Base-by-base conservation (phyloP, 1,140 invertebrate genomes). In the Zelostemma sp. region DNA sequence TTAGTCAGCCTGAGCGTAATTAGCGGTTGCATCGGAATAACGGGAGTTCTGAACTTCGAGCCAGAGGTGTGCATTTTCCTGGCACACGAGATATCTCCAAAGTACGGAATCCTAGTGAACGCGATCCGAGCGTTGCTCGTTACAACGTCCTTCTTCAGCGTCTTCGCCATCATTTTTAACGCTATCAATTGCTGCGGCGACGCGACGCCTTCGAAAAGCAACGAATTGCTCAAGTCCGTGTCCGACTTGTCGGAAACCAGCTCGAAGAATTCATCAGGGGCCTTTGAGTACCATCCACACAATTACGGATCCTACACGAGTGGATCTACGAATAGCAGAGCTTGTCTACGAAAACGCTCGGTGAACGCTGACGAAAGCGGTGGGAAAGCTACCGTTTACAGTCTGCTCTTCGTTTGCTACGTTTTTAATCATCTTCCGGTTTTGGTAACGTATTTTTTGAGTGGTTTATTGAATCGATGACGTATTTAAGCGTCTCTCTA, bases 61-160 rank as follows among this genome's bases (percentile, higher is more conserved):
- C 79, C 80, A 1, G 73, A 82, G 1, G 75, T 82, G 6, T 88
- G 87, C 61, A 80, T 79, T 8, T 83, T 87, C 54, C 66, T 88
- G 21, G 84, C 87, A 0, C 76, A 85, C 8, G 81, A 83, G n/a
- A 79, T 88, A 58, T 87, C 87, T 14, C 40, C 72, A 1, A 82
- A 84, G 46, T 88, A 88, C 41, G 83, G 86, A 0, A 63, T 89
- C 1, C 88, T 89, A 55, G 78, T 87, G 33, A 79, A 88, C 18
- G 80, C 81, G 0, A 61, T 89, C 2, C 80, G 87, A 47, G 73
- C 79, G 6, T 41, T 85, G 2, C 71, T 89, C 1, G 40, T 81
- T 0, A 12, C 86, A 1, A 71, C 77, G 0, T 80, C 86, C 0
- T 11, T 78, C 9, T 28, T 63, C 1, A 71, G 68, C 21, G 1